Percentiles rank a stretch among this genome's conserved stretches.
Conservation (phyloP, 2,888 invertebrate species). For the Scaptomyza parva region DNA sequence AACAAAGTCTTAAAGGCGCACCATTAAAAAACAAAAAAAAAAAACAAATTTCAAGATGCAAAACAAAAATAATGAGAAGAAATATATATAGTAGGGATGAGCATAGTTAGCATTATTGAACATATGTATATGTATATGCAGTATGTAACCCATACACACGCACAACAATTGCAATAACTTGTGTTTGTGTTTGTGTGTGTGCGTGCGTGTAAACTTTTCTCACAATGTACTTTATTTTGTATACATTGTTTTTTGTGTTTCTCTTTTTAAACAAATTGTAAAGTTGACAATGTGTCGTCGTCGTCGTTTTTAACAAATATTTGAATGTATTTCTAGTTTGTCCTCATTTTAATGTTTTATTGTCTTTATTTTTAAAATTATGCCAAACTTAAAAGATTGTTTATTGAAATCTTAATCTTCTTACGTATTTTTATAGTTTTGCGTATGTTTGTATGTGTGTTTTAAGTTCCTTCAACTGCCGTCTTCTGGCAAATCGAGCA, state of each 20-base stretch:
- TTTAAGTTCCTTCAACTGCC: constrained; percentile 72
- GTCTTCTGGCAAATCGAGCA: constrained; percentile 58
- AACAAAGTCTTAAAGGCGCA: constrained; percentile 68
- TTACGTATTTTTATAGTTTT: constrained; percentile 51
- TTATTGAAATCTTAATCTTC: constrained; percentile 44
- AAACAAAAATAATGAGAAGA: constrained; percentile 11
- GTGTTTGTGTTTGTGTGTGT: constrained; percentile 18
- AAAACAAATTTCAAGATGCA: constrained; percentile 18
- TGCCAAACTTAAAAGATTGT: constrained; percentile 40
- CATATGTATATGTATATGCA: constrained; percentile 63
- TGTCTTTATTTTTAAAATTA: constrained; percentile 4
- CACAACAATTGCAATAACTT: constrained; percentile 41
- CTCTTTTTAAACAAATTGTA: constrained; percentile 52
- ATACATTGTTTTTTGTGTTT: constrained; percentile 19
- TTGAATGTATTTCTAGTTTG: constrained; percentile 22
- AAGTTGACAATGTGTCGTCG: constrained; percentile 61
- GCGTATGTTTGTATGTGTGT: background rate
- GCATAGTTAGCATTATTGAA: constrained; percentile 76
- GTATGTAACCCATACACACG: constrained; percentile 41
- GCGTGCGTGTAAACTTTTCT: constrained; percentile 18
- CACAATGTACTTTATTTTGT: constrained; percentile 30
- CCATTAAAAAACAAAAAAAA: constrained; percentile 23
- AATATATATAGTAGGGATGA: constrained; percentile 49
- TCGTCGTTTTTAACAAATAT: background rate
- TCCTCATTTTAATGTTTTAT: constrained; percentile 17